Evolutionary conservation across 2,888 invertebrate genomes (phyloP), one percentile per base, ranked within the genome.

Genomic region (Polymixis flavicincta): DNA sequence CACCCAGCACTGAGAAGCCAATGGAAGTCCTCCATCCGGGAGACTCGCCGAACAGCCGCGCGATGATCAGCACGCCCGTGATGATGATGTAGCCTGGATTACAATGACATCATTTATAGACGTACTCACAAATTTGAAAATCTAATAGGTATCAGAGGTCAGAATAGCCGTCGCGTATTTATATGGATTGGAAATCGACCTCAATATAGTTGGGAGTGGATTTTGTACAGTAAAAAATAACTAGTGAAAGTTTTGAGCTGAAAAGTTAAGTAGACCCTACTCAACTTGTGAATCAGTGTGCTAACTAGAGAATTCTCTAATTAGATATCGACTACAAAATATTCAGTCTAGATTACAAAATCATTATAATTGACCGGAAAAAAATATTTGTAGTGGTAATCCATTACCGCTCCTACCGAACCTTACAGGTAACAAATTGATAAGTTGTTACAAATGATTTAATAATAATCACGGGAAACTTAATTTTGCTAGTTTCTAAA

Each of bases 11-110:
- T 1, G 97, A 97, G 91, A 98, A 98, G 5, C 97, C 94, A 64
- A 97, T 93, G 14, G 97, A 96, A 63, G 97, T 97, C 92, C 97
- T 95, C 95, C 97, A 98, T 25, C 97, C 97, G 28, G 97, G 94
- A 2, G 96, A 94, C 90, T 98, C 98, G 17, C 97, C 97, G 54
- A 97, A 93, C 73, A 97, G 88, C 81, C 97, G 96, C 19, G 97
- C 97, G 85, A 97, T 94, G 80, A 98, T 93, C 85, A 97, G 91
- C 45, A 98, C 95, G 2, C 96, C 93, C 80, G 97, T 97, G 92
- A 98, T 97, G 83, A 98, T 96, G 89, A 98, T 96, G 90, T 96
- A 97, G 83, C 98, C 97, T 96, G 87, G 13, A 66, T 74, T 28
- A 42, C 45, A 25, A 42, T 19, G 14, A 55, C 11, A 22, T 22